Evolutionary conservation across 1,140 invertebrate genomes (phyloP), one percentile per base, ranked within the genome.

Genomic region (Ceratitis capitata): DNA sequence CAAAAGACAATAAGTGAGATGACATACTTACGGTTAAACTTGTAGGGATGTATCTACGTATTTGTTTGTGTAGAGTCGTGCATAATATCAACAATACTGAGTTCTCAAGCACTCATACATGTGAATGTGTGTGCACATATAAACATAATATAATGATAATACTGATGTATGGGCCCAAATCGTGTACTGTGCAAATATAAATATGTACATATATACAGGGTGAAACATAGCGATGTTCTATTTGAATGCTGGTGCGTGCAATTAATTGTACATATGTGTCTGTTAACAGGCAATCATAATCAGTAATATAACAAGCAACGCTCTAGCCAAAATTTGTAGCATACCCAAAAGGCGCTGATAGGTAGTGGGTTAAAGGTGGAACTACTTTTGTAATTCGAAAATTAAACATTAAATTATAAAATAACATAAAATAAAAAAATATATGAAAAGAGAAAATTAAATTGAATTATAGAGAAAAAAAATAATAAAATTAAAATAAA

Each of bases 1-100:
- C 69, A 78, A 23, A 47, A 23, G n/a, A 78, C 69, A 78, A 78
- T 78, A 7, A 35, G 16, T 26, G 56, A 6, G 69, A 19, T 26
- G 69, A 45, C 69, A 78, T 19, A 78, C 23, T 32, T 64, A 2
- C 58, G 3, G 0, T 3, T 26, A 32, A 0, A 29, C 7, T 9
- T 4, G 1, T 45, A 47, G 2, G n/a, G 12, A 5, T 69, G 29
- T 42, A 6, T n/a, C 0, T 45, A 23, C 26, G 19, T 45, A 23
- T 47, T 19, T 78, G 32, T 78, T 10, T 23, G 2, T 42, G 19
- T 74, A 29, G 0, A 16, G 23, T 32, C 35, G 61, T 35, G 19
- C 1, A 78, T 78, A 78, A 23, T 78, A 39, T 78, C 69, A 78
- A 45, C 39, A 78, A 45, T 45, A 78, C 45, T 78, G 35, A 78